Conservation (phyloP, 2,113 vertebrate genomes). For the Lophochroa leadbeateri region DNA sequence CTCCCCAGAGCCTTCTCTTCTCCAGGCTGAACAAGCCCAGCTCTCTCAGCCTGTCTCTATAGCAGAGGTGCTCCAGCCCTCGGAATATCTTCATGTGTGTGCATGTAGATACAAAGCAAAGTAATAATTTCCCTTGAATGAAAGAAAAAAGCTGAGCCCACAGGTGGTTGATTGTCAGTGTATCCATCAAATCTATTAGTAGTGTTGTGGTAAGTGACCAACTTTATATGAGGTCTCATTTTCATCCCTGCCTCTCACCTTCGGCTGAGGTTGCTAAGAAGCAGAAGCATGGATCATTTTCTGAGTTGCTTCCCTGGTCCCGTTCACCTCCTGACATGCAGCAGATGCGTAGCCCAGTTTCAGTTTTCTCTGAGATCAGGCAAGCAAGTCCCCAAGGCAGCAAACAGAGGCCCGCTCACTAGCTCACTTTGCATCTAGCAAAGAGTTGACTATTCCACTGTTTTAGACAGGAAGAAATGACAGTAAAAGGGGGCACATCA, state of each 20-base stretch:
- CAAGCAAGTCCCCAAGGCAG: not conserved
- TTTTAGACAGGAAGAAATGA: not conserved
- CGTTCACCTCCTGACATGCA: not conserved
- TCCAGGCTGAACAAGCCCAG: not conserved
- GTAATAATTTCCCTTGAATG: not conserved
- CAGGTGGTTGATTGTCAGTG: not conserved
- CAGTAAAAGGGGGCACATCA: not conserved
- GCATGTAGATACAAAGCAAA: not conserved
- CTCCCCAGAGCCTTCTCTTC: not conserved
- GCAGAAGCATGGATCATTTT: not conserved
- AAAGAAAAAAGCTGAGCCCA: not conserved
- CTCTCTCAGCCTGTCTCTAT: not conserved
- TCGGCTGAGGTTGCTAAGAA: not conserved
- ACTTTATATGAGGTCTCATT: not conserved
- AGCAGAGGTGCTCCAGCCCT: not conserved
- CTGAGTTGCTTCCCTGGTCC: not conserved
- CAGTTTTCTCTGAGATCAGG: not conserved
- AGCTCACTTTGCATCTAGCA: not conserved
- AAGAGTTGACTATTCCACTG: not conserved
- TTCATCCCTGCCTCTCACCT: not conserved
- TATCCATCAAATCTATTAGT: not conserved
- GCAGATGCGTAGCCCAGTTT: not conserved
- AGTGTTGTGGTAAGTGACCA: not conserved
- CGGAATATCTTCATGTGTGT: not conserved
- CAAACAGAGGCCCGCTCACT: not conserved